Base-by-base conservation (phyloP, 92 coral and sea anemone species). In the Umimayanthus chanpuru region DNA sequence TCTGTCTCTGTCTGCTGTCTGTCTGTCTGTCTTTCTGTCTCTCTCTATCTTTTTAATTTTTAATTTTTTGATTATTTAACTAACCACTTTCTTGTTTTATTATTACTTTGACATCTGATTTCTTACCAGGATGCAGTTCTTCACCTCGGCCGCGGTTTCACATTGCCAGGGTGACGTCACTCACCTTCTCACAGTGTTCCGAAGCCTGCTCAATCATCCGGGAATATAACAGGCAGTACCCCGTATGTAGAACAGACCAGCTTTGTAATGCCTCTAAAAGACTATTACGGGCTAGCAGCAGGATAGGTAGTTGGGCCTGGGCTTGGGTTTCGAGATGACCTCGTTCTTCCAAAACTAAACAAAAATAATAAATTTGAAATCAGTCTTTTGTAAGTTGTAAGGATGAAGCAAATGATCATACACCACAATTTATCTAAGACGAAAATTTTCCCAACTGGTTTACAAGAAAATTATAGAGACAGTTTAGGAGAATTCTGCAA, bases 171-270 rank as follows among this genome's bases (percentile, higher is more conserved):
- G 8, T 65, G 26, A 23, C 23, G 47, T 38, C 73, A 73, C n/a
- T 32, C 28, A 94, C 98, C 95, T 96, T 81, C 1, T 92, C 90
- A 77, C 95, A 93, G 65, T 93, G 98, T 85, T 88, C 78, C 38
- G 91, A 44, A 0, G 98, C 96, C 56, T 93, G 94, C 58, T 91
- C 81, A 21, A 82, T 85, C 80, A 74, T 76, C 18, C 94, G 91
- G 84, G 95, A 88, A 85, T 92, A 90, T 79, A 93, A 85, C 82
- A 93, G 84, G 83, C 93, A 95, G 85, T 96, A 95, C 3, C 98
- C 98, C 86, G 89, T 89, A 86, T 96, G 98, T 77, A 94, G 75
- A 32, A 89, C 89, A 5, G 94, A 88, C 98, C 98, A 96, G 66
- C 85, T 88, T 67, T 91, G 93, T 47, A 89, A 55, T 74, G 94